Evolutionary conservation across 2,888 invertebrate genomes (phyloP), one percentile per base, ranked within the genome.

Genomic region (Leptinotarsa juncta): DNA sequence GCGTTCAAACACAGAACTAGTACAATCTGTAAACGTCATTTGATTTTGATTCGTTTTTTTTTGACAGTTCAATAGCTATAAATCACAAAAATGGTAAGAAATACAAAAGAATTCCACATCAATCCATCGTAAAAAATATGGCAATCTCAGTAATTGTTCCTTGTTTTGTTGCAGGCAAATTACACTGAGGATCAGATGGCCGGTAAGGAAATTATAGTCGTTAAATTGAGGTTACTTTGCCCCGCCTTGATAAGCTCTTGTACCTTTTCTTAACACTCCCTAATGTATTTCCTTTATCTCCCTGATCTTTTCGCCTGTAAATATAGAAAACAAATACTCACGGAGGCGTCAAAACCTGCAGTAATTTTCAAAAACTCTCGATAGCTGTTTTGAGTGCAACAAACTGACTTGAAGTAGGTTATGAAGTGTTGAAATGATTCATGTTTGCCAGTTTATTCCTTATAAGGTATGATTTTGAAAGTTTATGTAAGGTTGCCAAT

Each of bases 151-250:
- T 65, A 74, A 65, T 49, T 60, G 67, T 48, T 62, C 55, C 55
- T 67, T 74, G 42, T 81, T 83, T 85, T 82, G 79, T 92, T 91
- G 77, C 91, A 96, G 96, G 95, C 94, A 85, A 94, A 94, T 86
- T 96, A 95, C 89, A 93, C 94, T 65, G 96, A 96, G 90, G 96
- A 96, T 90, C 96, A 96, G 91, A 92, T 96, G 90, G 95, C 95
- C 88, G 96, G 96, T 96, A 90, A 95, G 94, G 93, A 84, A 81
- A 68, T 66, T 80, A 80, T 77, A 84, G 83, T 81, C 81, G 80
- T 55, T 80, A 81, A 84, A 88, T 85, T 84, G 87, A 88, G 89
- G 88, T 87, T 88, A 87, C 83, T 79, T 83, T 83, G 86, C 87
- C 88, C 86, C 87, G 82, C 87, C 88, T 87, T 85, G 79, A 66